Evolutionary conservation across 2,113 vertebrate genomes (phyloP).

Genomic region (Stegostoma tigrinum): DNA sequence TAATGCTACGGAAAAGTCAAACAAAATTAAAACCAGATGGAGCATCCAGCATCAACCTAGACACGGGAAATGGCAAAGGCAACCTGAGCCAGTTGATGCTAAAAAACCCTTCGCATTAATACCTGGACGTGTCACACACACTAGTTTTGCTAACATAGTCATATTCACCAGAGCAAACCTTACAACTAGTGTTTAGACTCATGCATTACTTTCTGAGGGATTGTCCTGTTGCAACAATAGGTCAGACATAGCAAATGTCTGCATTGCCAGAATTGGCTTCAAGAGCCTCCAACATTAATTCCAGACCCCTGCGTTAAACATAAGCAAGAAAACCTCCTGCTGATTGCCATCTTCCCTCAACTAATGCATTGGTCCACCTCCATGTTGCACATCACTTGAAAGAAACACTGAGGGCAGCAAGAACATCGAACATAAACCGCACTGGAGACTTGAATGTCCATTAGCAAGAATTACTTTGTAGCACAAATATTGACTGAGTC

Average conservation of each 20-base stretch:
- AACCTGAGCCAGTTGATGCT: neutral
- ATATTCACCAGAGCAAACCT: neutral
- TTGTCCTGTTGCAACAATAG: neutral
- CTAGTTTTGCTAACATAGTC: neutral
- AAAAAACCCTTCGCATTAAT: neutral
- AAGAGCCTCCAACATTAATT: neutral
- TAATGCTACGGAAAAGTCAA: neutral
- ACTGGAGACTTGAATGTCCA: neutral
- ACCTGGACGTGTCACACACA: neutral
- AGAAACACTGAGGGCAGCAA: neutral
- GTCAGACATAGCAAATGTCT: too few species aligned
- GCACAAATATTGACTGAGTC: neutral
- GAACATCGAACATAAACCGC: neutral
- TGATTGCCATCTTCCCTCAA: neutral
- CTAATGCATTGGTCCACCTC: neutral
- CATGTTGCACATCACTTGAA: neutral
- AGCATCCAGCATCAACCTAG: neutral
- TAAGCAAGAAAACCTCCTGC: neutral
- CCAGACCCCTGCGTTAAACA: neutral
- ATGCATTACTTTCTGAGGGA: neutral
- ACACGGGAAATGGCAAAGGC: neutral
- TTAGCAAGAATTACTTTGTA: neutral
- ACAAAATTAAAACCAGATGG: neutral
- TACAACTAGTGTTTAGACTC: neutral
- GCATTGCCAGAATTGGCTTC: neutral